Percentiles rank a stretch among this genome's conserved stretches.
These are phyloP conservation scores for Sarcophaga caerulescens DNA, from an alignment of 2,888 invertebrate species.

Conservation along the genomic window DNA sequence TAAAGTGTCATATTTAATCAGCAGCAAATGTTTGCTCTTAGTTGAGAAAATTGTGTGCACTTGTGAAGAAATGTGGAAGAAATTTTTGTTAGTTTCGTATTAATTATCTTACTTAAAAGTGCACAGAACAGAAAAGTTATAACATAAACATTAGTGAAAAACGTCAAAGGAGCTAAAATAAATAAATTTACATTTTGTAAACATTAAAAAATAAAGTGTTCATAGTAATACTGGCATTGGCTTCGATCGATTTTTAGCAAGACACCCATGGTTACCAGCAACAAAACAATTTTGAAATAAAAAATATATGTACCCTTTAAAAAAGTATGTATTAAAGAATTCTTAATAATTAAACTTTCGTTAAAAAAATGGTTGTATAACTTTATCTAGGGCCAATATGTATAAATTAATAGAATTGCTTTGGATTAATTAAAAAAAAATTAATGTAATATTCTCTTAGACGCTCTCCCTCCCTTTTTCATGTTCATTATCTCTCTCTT, in stretches of 20 bases:
- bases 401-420: slow-evolving; percentile 18
- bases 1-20: background rate
- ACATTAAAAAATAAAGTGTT: background rate
- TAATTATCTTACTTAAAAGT: slow-evolving; percentile 20
- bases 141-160: slow-evolving; percentile 11
- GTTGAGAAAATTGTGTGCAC: slow-evolving; percentile 42
- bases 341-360: background rate
- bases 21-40: slow-evolving; percentile 31
- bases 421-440: slow-evolving; percentile 16
- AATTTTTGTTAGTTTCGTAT: slow-evolving; percentile 12
- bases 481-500: background rate
- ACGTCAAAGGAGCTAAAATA: background rate
- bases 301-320: background rate
- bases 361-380: slow-evolving; percentile 41
- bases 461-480: background rate
- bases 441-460: background rate
- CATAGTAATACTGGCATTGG: background rate
- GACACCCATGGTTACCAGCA: background rate
- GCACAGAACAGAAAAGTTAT: background rate
- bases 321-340: slow-evolving; percentile 23
- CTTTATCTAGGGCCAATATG: background rate
- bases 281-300: background rate
- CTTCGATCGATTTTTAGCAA: slow-evolving; percentile 52
- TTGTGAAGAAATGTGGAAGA: slow-evolving; percentile 34
- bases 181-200: background rate